Evolutionary conservation across 2,888 invertebrate genomes (phyloP), one percentile per base, ranked within the genome.

Genomic region (Trypoxylon attenuatum): DNA sequence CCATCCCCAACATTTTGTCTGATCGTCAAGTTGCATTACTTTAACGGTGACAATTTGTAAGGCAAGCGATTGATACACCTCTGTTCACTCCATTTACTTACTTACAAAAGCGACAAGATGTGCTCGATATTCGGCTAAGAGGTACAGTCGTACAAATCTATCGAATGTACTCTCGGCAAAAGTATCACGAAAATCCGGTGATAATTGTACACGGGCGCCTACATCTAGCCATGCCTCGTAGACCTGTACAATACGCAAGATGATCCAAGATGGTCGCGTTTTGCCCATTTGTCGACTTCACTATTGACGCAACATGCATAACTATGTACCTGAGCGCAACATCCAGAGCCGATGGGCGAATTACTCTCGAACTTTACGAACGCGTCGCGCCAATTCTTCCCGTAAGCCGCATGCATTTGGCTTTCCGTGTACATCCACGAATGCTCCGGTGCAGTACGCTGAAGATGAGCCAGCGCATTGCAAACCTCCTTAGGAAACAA

Each of bases 331-430:
- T 89, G 89, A 13, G 88, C 89, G 67, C 89, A 88, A 76, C 89
- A 89, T 21, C 89, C 89, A 5, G 89, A 88, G n/a, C 89, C 89
- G 49, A 89, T 82, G 0, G 88, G 88, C 18, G 76, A 75, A 22
- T 85, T 79, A n/a, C 78, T 73, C 49, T 82, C 80, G 61, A 89
- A 83, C 19, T 82, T 78, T 0, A 86, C 71, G 47, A 88, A 86
- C 5, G 88, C 75, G 2, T 83, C 63, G 49, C 66, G 69, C 87
- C 88, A 88, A 10, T 80, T 59, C 4, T 79, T 58, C 0, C 88
- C 88, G 61, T 86, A 88, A 1, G 84, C 82, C 5, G 76, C 66
- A 47, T 80, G 62, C 10, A 88, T 69, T 25, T 80, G 58, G 27
- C 70, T 71, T 16, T 79, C 75, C 1, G 88, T 89, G 63, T 84